These are phyloP conservation scores for Platypus cylindrus DNA, from an alignment of 2,888 invertebrate species.

Conservation along the genomic window DNA sequence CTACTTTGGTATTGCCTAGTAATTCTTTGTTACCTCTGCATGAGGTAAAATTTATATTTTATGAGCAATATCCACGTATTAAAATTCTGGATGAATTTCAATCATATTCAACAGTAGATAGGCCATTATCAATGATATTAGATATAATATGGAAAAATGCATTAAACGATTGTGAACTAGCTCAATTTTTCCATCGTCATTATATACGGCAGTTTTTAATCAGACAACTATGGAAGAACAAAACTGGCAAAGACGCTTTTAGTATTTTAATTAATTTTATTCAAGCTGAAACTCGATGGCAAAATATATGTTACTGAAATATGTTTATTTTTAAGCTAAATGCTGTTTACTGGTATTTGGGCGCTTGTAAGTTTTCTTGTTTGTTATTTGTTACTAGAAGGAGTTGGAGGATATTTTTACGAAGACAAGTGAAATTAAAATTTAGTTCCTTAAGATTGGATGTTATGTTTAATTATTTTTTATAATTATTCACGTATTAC, in stretches of 20 bases:
- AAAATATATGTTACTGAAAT: too few relatives aligned
- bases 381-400: too few relatives aligned
- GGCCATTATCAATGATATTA: conserved; percentile 7
- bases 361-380: too few relatives aligned
- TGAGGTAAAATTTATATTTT: conserved; percentile 5
- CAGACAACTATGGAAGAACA: conserved; percentile 10
- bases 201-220: conserved; percentile 12
- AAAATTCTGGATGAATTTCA: conserved; percentile 11
- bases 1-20: conserved; percentile 11
- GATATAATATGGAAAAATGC: conserved; percentile 14
- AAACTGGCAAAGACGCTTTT: conserved; percentile 10
- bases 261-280: conserved; percentile 12
- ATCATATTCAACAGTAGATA: conserved; percentile 3
- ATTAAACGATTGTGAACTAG: conserved; percentile 11
- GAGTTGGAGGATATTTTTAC: too few relatives aligned
- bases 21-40: conserved; percentile 6
- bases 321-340: too few relatives aligned
- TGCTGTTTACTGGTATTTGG: too few relatives aligned
- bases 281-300: conserved; percentile 9
- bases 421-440: background rate
- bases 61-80: conserved; percentile 6
- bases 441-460: background rate
- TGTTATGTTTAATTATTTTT: background rate
- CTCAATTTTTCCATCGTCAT: conserved; percentile 13
- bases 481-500: too few relatives aligned